phyloP scores from a whole-genome alignment of 2,113 vertebrate genomes.

The Connochaetes taurinus region DNA sequence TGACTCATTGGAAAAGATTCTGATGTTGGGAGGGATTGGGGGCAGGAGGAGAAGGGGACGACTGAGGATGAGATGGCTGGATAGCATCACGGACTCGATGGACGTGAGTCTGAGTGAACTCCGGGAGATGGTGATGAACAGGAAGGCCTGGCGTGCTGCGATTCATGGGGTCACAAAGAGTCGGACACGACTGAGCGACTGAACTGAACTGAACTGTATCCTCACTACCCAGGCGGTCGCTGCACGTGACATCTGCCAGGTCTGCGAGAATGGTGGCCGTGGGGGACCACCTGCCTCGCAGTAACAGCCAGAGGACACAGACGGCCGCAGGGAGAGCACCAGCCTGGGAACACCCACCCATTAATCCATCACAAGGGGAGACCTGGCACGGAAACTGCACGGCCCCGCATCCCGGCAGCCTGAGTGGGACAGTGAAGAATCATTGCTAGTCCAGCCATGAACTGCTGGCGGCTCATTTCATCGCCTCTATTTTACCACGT shows the following conservation, averaged over 20 bases:
- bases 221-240: too few species aligned
- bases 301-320: background rate
- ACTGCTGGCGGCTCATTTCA: background rate
- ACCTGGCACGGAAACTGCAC: rapidly evolving
- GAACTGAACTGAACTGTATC: too few species aligned
- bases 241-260: background rate
- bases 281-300: rapidly evolving
- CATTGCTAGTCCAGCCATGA: background rate
- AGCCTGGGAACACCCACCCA: rapidly evolving
- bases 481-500: background rate
- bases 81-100: too few species aligned
- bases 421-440: rapidly evolving
- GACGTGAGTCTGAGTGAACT: too few species aligned
- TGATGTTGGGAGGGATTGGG: too few species aligned
- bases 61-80: too few species aligned
- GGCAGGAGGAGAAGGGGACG: too few species aligned
- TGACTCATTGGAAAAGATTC: too few species aligned
- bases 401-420: background rate
- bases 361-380: background rate
- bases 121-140: too few species aligned
- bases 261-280: background rate
- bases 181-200: too few species aligned
- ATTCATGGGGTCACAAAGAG: too few species aligned
- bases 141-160: too few species aligned
- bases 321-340: background rate